Evolutionary conservation across 2,888 invertebrate genomes (phyloP).

Genomic region (Trissolcus japonicus): DNA sequence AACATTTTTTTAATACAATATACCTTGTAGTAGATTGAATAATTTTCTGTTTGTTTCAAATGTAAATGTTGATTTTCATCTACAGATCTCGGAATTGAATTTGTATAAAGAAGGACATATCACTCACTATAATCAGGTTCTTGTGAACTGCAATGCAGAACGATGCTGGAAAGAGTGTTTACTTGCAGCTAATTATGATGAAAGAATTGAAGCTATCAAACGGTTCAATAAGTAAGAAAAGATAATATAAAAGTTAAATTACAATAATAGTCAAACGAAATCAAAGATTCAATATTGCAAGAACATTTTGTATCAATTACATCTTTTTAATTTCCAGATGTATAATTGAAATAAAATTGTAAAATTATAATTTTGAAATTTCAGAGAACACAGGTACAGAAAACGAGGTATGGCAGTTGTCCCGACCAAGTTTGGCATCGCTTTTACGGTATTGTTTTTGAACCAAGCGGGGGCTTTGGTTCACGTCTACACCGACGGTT

Average conservation of each 20-base stretch:
- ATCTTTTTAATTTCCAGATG: not conserved
- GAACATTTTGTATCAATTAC: too few relatives aligned
- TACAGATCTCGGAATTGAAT: slow-evolving; percentile 78
- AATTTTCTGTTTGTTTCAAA: not conserved
- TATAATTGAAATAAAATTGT: too few relatives aligned
- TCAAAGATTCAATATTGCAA: too few relatives aligned
- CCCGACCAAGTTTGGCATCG: slow-evolving; percentile 91
- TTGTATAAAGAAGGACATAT: slow-evolving; percentile 86
- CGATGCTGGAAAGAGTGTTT: slow-evolving; percentile 89
- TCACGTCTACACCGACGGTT: slow-evolving; percentile 91
- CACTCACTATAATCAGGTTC: slow-evolving; percentile 86
- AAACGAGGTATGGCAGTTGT: slow-evolving; percentile 90
- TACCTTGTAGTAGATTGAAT: too few relatives aligned
- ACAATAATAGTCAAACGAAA: not conserved
- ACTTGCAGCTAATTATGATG: slow-evolving; percentile 80
- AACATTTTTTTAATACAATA: too few relatives aligned
- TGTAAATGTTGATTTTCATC: too few relatives aligned
- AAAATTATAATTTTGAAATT: slow-evolving; percentile 61
- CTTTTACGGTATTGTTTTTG: slow-evolving; percentile 85
- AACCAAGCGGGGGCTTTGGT: slow-evolving; percentile 93
- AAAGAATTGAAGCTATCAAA: slow-evolving; percentile 80
- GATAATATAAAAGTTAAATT: not conserved
- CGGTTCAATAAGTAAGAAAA: slow-evolving; percentile 82
- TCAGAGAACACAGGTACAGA: slow-evolving; percentile 86
- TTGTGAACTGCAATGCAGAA: slow-evolving; percentile 84